Percentiles rank a stretch among this genome's conserved stretches.
Conservation (phyloP, 2,797 vertebrate genomes). For the Pipistrellus pygmaeus region DNA sequence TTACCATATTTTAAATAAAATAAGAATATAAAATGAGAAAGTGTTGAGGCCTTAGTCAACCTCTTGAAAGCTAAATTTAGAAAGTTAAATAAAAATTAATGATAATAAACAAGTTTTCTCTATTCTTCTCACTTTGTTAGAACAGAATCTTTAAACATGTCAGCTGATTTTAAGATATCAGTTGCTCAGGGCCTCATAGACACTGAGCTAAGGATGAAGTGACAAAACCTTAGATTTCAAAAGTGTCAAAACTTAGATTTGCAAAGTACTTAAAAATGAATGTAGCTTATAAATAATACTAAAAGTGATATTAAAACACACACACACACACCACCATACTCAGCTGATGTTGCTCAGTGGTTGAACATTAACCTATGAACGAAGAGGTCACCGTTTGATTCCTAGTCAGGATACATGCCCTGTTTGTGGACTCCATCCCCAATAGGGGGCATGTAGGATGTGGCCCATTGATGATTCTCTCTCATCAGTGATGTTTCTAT, state of each 20-base stretch:
- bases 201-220: slow-evolving; percentile 18
- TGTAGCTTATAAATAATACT: neutral
- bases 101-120: neutral
- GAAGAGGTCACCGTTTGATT: too few relatives aligned
- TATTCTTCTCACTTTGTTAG: neutral
- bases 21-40: slow-evolving; percentile 7
- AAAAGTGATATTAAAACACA: neutral
- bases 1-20: slow-evolving; percentile 53
- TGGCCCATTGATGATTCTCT: too few relatives aligned
- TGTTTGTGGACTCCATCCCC: too few relatives aligned
- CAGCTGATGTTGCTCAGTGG: too few relatives aligned
- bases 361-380: too few relatives aligned
- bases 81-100: slow-evolving; percentile 51
- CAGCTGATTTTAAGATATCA: slow-evolving; percentile 24
- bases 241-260: slow-evolving; percentile 21
- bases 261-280: slow-evolving; percentile 15
- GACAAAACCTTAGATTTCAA: neutral
- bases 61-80: slow-evolving; percentile 11
- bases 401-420: too few relatives aligned
- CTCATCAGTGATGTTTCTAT: too few relatives aligned
- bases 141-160: neutral
- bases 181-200: neutral
- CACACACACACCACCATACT: too few relatives aligned
- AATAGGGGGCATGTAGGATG: too few relatives aligned
- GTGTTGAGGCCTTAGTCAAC: neutral